These are phyloP conservation scores for Zeuzera pyrina DNA, from an alignment of 2,888 invertebrate species.

Conservation along the genomic window DNA sequence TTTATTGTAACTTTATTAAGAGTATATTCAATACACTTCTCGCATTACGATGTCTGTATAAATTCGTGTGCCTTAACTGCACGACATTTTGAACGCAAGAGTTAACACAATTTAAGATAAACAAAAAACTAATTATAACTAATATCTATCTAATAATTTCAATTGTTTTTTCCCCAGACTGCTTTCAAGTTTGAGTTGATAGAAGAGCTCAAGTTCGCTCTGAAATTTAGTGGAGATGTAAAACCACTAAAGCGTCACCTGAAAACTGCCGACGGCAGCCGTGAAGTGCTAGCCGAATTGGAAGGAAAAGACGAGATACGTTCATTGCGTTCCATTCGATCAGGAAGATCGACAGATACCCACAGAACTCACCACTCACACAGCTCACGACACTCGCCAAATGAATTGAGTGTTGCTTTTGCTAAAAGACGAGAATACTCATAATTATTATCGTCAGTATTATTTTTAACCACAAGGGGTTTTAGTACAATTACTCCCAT, in stretches of 20 bases:
- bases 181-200: constrained; percentile 73
- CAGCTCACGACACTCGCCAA: constrained; percentile 47
- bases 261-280: constrained; percentile 36
- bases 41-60: no score
- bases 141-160: background rate
- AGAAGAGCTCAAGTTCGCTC: constrained; percentile 77
- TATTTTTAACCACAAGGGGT: no score
- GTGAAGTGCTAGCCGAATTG: constrained; percentile 31
- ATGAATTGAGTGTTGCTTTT: constrained; percentile 51
- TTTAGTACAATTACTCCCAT: no score
- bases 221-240: constrained; percentile 75
- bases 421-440: constrained; percentile 36
- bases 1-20: no score
- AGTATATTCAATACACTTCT: no score
- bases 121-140: background rate
- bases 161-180: constrained; percentile 43
- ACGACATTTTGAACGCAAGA: no score
- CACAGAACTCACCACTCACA: constrained; percentile 48
- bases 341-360: constrained; percentile 41
- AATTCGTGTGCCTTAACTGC: no score
- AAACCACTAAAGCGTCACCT: constrained; percentile 71
- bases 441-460: background rate
- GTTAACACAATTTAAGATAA: no score
- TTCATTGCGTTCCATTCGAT: constrained; percentile 42
- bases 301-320: constrained; percentile 46